Evolutionary conservation across 1,140 invertebrate genomes (phyloP).

Genomic region (Lepidotrigona ventralis): DNA sequence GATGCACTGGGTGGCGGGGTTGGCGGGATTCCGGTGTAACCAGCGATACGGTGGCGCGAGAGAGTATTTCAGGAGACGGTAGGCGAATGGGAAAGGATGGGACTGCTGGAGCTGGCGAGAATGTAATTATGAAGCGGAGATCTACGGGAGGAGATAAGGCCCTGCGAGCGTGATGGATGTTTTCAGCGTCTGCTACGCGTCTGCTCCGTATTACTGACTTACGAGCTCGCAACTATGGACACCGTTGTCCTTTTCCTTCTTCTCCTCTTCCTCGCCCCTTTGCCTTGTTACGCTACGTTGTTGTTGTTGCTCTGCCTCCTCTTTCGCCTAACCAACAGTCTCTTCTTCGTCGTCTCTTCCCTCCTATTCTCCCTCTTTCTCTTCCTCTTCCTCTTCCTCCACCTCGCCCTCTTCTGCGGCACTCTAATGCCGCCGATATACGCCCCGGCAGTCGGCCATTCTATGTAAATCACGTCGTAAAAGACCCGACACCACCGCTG

Average conservation of each 20-base stretch:
- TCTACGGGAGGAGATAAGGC: constrained; percentile 77
- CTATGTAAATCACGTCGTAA: constrained; percentile 79
- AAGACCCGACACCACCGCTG: constrained; percentile 74
- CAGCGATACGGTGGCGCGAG: constrained; percentile 43
- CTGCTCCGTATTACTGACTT: constrained; percentile 78
- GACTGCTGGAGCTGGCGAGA: constrained; percentile 68
- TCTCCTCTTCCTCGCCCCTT: constrained; percentile 11
- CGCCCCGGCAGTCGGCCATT: constrained; percentile 71
- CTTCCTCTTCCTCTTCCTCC: constrained; percentile 18
- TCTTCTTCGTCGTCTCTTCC: constrained; percentile 17
- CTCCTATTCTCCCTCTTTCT: not conserved
- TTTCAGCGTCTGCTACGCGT: constrained; percentile 80
- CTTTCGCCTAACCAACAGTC: not conserved
- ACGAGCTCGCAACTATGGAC: constrained; percentile 66
- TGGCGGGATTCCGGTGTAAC: constrained; percentile 38
- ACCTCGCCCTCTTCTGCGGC: constrained; percentile 17
- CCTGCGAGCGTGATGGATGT: constrained; percentile 79
- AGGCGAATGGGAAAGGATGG: constrained; percentile 28
- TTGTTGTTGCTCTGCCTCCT: constrained; percentile 6
- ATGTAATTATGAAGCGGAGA: constrained; percentile 80
- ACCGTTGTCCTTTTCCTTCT: constrained; percentile 56
- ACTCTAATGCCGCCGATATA: constrained; percentile 70
- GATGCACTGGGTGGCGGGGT: constrained; percentile 28
- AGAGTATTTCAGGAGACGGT: constrained; percentile 21
- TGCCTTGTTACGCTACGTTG: constrained; percentile 14